Evolutionary conservation across 2,113 vertebrate species (phyloP).

Genomic region (Tamias sibiricus): DNA sequence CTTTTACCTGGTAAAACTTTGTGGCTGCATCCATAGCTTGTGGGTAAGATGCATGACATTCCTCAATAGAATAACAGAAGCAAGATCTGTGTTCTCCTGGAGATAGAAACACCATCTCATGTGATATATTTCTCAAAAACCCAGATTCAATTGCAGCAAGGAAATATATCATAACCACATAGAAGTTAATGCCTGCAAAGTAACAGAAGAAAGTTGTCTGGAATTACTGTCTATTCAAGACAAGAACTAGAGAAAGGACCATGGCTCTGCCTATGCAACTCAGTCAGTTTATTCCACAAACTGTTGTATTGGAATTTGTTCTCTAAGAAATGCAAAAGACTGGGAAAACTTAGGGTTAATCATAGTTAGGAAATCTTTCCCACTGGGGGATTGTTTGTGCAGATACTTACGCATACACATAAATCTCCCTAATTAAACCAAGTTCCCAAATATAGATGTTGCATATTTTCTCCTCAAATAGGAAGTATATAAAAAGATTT

Average conservation of each 20-base stretch:
- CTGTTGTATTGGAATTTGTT: neutral
- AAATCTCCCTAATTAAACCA: neutral
- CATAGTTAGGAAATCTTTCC: neutral
- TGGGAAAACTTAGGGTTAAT: neutral
- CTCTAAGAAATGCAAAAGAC: neutral
- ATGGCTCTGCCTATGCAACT: neutral
- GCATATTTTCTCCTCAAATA: neutral
- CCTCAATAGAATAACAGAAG: neutral
- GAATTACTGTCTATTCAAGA: neutral
- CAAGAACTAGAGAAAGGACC: neutral
- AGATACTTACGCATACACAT: neutral
- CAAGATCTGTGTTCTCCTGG: neutral
- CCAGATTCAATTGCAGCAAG: conserved; percentile 2
- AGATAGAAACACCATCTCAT: neutral
- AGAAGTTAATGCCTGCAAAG: neutral
- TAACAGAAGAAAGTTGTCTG: neutral
- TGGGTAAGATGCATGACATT: neutral
- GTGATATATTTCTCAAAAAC: neutral
- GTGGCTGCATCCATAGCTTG: neutral
- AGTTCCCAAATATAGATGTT: neutral
- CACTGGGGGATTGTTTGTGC: neutral
- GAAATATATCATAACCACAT: neutral
- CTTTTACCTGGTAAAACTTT: neutral
- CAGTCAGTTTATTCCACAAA: neutral
- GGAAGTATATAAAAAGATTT: neutral